Evolutionary conservation across 2,888 invertebrate genomes (phyloP), one percentile per base, ranked within the genome.

Genomic region (Scaptomyza tumidula): DNA sequence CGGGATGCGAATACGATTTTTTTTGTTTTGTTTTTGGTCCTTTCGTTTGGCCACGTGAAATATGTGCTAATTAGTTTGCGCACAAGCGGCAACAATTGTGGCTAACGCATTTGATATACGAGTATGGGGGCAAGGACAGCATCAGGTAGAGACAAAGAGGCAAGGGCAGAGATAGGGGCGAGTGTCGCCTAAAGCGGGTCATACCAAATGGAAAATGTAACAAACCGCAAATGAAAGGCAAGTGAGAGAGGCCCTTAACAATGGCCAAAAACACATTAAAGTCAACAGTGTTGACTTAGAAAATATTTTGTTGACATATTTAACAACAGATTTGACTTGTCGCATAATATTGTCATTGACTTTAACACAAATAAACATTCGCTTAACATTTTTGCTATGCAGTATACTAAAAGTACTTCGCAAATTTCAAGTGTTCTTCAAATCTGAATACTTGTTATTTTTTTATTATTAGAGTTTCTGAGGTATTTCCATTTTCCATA

Each of bases 51-150:
- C 80, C 75, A 79, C 65, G 85, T 85, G 87, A 85, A 87, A 86
- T 87, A 85, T 86, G 78, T 82, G 85, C 76, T 85, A 85, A 85
- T 85, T 85, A 85, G 85, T 78, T 80, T 86, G 80, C 67, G 66
- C 68, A 71, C 76, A 70, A 70, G 63, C 67, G 64, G 59, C 74
- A 70, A 77, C 54, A 63, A 73, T 68, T 72, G 78, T 55, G 63
- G 70, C 52, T 60, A 75, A 71, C 48, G 62, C 61, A 54, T 53
- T 71, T 75, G 72, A 68, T 59, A 69, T 73, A 73, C 53, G 63
- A 41, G 29, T 14, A 37, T 9, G 13, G n/a, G 7, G 14, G 39
- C 35, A n/a, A 33, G 43, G 29, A 13, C 11, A 11, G 19, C 13
- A 10, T 37, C 27, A 53, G n/a, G 37, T 11, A 35, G 13, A 35